phyloP scores from a whole-genome alignment of 1,140 invertebrate species.

The Hypothenemus hampei region DNA sequence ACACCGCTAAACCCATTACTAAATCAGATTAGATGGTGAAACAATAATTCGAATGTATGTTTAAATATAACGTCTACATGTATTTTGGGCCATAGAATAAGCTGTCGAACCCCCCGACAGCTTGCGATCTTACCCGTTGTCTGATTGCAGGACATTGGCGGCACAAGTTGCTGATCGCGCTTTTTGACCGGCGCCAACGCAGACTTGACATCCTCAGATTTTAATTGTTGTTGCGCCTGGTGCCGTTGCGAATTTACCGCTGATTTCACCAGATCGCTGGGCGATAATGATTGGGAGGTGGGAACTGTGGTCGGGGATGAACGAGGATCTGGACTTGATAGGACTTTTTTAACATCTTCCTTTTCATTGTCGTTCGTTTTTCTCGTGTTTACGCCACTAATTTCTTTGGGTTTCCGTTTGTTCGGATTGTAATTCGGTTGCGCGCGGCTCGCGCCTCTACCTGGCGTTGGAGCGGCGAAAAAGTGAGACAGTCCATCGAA shows the following conservation, averaged over 20 bases:
- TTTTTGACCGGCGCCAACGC: slow-evolving; percentile 35
- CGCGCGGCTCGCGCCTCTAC: slow-evolving; percentile 43
- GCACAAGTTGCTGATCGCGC: slow-evolving; percentile 36
- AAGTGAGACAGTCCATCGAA: slow-evolving; percentile 83
- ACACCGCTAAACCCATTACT: too few species aligned
- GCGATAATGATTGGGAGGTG: slow-evolving; percentile 47
- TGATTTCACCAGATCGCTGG: slow-evolving; percentile 60
- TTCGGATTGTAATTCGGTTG: slow-evolving; percentile 51
- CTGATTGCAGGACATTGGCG: slow-evolving; percentile 47
- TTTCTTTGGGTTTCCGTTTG: slow-evolving; percentile 43
- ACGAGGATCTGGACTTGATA: slow-evolving; percentile 20
- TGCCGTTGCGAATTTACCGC: slow-evolving; percentile 59
- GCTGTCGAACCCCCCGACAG: slow-evolving; percentile 13
- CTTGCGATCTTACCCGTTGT: slow-evolving; percentile 55
- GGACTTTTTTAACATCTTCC: not conserved
- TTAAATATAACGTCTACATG: too few species aligned
- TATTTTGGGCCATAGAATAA: slow-evolving; percentile 15
- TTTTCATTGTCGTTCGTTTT: slow-evolving; percentile 8
- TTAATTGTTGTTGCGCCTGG: slow-evolving; percentile 44
- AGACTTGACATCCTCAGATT: slow-evolving; percentile 33
- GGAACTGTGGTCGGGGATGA: slow-evolving; percentile 7
- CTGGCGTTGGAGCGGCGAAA: slow-evolving; percentile 60
- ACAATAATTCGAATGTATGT: too few species aligned
- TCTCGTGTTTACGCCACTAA: slow-evolving; percentile 10
- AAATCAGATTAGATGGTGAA: too few species aligned